Evolutionary conservation across 2,888 invertebrate genomes (phyloP), one percentile per base, ranked within the genome.

Genomic region (Ornithoptera alexandrae): DNA sequence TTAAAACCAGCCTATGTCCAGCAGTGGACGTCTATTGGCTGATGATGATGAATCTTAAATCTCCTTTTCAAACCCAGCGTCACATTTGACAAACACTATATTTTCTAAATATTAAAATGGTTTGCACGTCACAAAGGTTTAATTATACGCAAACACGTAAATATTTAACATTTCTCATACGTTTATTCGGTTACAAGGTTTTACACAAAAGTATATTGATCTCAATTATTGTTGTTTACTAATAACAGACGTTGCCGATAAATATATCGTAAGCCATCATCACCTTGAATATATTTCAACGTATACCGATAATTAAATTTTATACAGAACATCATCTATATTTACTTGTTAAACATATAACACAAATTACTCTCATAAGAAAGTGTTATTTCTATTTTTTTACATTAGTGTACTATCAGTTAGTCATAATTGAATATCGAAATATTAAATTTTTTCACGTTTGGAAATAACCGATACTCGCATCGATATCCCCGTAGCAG

Each of bases 401-500:
- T 53, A 12, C 6, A 7, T 53, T n/a, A n/a, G 18, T n/a, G 6
- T 53, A 53, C 18, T 42, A 50, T 18, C 2, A 1, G 50, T 2
- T n/a, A 53, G 53, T n/a, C 6, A 7, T n/a, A 6, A 7, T 5
- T 6, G 53, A 53, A n/a, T n/a, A n/a, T 6, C 18, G 53, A 18
- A 12, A n/a, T 7, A n/a, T 18, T 53, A 17, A 18, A 50, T 17
- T 50, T 50, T 17, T 17, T 5, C 10, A 50, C 15, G 50, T 50
- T 50, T 50, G 2, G 5, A 17, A 53, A 10, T 58, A 65, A 36
- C 15, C 39, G 8, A 36, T 39, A 39, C 3, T 42, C 18, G 22
- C 8, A 57, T 12, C 57, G 36, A 18, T 42, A 65, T 22, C 58
- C 62, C 53, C 62, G 66, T 69, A 69, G 65, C 58, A 20, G 30